Percentiles rank a stretch among this genome's conserved stretches.
phyloP scores from a whole-genome alignment of 1,140 invertebrate genomes.

The Atopsyche davidsoni region DNA sequence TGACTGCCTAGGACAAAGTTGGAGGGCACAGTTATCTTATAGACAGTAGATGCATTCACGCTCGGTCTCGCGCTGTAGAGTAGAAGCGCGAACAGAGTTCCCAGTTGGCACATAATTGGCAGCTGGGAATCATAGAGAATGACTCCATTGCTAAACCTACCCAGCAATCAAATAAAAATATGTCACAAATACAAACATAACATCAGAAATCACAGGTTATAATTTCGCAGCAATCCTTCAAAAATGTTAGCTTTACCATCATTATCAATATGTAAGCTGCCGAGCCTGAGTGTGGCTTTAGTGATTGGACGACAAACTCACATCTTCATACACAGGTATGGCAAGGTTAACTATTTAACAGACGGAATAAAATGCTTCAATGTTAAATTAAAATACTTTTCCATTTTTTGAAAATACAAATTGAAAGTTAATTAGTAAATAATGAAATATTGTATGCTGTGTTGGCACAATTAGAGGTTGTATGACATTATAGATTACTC shows the following conservation, averaged over 20 bases:
- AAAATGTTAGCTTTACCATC: too few relatives aligned
- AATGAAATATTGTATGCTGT: too few relatives aligned
- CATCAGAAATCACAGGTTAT: too few relatives aligned
- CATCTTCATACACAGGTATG: neutral
- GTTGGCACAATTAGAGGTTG: too few relatives aligned
- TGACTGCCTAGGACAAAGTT: constrained; percentile 71
- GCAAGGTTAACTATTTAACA: too few relatives aligned
- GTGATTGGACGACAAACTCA: neutral
- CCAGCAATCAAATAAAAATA: constrained; percentile 8
- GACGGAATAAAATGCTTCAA: too few relatives aligned
- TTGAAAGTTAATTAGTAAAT: too few relatives aligned
- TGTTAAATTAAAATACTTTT: too few relatives aligned
- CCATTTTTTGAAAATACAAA: too few relatives aligned
- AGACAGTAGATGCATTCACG: constrained; percentile 64
- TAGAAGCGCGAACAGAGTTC: constrained; percentile 68
- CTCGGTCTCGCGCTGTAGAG: constrained; percentile 58
- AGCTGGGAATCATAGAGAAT: constrained; percentile 46
- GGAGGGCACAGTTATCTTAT: constrained; percentile 60
- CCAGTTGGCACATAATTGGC: constrained; percentile 60
- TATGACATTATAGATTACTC: too few relatives aligned
- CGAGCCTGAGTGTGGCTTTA: neutral
- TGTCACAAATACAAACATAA: neutral
- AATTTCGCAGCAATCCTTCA: too few relatives aligned
- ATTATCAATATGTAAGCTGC: too few relatives aligned
- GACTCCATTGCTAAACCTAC: constrained; percentile 56